Conservation (phyloP, 2,113 vertebrate genomes). For the Azemiops feae region DNA sequence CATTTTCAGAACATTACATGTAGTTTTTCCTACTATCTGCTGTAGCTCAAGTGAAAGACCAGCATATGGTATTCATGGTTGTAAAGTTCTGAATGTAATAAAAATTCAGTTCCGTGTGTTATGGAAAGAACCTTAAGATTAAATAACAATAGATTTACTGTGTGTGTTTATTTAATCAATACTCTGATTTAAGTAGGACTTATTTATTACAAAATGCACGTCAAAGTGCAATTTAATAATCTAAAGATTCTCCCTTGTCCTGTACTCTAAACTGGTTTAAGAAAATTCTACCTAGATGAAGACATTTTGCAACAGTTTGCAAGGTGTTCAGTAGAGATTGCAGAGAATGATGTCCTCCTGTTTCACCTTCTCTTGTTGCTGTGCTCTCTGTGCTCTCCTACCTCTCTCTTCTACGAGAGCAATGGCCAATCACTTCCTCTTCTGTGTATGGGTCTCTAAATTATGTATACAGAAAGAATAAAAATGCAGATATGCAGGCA, state of each 20-base stretch:
- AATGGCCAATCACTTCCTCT: neutral
- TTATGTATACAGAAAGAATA: neutral
- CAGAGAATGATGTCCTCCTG: neutral
- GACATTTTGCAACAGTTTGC: neutral
- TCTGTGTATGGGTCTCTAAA: neutral
- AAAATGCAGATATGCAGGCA: neutral
- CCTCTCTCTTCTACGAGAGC: neutral
- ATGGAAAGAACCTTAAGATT: neutral
- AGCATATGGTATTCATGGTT: neutral
- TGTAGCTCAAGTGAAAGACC: neutral
- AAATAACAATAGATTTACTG: neutral
- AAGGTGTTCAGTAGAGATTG: neutral
- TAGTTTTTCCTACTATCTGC: neutral
- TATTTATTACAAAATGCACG: neutral
- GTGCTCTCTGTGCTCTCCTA: neutral
- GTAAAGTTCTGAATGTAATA: neutral
- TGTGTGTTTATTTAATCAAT: neutral
- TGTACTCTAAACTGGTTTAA: neutral
- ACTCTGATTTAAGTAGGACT: neutral
- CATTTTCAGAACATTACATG: neutral
- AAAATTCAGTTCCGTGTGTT: neutral
- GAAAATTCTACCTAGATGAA: neutral
- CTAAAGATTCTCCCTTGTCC: neutral
- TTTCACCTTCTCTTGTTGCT: neutral
- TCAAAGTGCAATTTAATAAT: neutral